Base-by-base conservation (phyloP, 1,140 invertebrate species). In the Drosophila novamexicana region DNA sequence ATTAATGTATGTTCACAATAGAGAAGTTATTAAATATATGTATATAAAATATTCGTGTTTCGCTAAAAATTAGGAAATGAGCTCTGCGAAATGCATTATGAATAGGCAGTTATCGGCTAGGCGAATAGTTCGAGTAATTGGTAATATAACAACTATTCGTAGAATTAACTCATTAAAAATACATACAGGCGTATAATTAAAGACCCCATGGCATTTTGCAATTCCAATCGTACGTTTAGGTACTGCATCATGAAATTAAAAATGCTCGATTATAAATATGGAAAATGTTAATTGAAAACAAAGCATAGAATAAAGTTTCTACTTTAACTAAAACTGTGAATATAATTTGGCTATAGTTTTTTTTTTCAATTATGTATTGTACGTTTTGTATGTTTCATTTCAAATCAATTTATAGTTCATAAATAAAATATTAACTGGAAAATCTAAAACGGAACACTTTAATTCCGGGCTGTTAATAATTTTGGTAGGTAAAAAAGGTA, bases 311-410 rank as follows among this genome's bases (percentile, higher is more conserved):
- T 34, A 67, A 78, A 75, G 57, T 71, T 70, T 69, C 39, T 70
- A 78, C 52, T 77, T 59, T 36, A 70, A 66, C 52, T 77, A 75
- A 75, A 81, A 70, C 69, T 82, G 75, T 72, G 59, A 78, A 78
- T 82, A 71, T 74, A 8, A 57, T 78, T 82, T 50, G 47, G 67
- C 67, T 82, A 37, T 75, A 65, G 37, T 40, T 58, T 61, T 18
- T 18, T 18, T 18, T 67, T 63, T 37, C 40, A 71, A 71, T 75
- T 75, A 75, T 81, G 79, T 81, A 64, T 57, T 66, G 52, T 77
- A 81, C 36, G 49, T 71, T 82, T 78, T 75, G 42, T 75, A 81
- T 61, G 34, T 78, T 82, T 78, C 29, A 54, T 81, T 80, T 75
- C 53, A 50, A 71, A 36, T 75, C 70, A 81, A 75, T 75, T 66